phyloP scores from a whole-genome alignment of 2,888 invertebrate genomes.

The Yponomeuta evonymella region DNA sequence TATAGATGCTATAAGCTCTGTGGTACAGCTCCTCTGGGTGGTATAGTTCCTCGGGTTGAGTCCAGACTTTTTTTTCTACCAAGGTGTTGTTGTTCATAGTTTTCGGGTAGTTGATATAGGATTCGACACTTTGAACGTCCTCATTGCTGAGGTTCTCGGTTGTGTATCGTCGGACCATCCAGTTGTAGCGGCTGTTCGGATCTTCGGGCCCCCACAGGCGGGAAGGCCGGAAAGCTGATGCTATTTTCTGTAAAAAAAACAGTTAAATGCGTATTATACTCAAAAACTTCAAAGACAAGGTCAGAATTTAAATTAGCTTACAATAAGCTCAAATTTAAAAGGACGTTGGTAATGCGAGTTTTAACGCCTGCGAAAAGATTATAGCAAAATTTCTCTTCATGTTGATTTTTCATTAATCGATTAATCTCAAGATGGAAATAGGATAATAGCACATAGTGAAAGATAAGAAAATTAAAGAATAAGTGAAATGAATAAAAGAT shows the following conservation, averaged over 20 bases:
- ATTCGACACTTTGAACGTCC: constrained; percentile 45
- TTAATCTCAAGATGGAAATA: too few relatives aligned
- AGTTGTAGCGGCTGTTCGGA: constrained; percentile 62
- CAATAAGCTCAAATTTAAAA: too few relatives aligned
- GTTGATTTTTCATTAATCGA: too few relatives aligned
- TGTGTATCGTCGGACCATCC: constrained; percentile 63
- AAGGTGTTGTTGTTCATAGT: constrained; percentile 17
- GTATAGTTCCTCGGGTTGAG: not conserved
- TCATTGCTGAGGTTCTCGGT: constrained; percentile 49
- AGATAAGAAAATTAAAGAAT: too few relatives aligned
- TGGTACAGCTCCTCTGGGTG: not conserved
- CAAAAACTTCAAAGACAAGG: too few relatives aligned
- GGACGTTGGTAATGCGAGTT: too few relatives aligned
- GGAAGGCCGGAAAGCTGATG: constrained; percentile 61
- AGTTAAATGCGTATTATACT: not conserved
- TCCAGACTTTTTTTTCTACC: constrained; percentile 30
- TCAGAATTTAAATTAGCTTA: too few relatives aligned
- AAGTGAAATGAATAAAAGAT: too few relatives aligned
- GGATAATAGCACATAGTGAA: too few relatives aligned
- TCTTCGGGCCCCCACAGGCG: constrained; percentile 69
- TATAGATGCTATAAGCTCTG: constrained; percentile 1
- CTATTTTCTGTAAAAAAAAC: constrained; percentile 54
- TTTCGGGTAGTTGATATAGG: constrained; percentile 50
- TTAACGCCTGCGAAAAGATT: too few relatives aligned
- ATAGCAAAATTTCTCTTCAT: too few relatives aligned